Percentiles rank a stretch among this genome's conserved stretches.
Evolutionary conservation across 2,888 invertebrate species (phyloP).

Genomic region (Scaptomyza parva): DNA sequence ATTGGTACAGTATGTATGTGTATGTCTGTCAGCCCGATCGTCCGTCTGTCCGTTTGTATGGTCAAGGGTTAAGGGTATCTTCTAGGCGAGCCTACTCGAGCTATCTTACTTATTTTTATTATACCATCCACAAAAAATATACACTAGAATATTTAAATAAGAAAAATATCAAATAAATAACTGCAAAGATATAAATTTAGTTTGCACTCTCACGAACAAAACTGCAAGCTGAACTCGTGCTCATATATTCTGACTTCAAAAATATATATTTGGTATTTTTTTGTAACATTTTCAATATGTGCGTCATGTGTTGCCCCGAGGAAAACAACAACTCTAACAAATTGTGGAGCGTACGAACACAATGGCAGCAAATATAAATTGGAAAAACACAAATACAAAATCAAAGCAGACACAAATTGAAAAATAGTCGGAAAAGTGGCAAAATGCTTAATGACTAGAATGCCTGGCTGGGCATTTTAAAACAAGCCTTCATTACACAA

Average conservation of each 20-base stretch:
- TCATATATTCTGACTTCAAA: constrained; percentile 24
- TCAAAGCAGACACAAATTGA: constrained; percentile 62
- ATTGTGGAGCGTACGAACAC: constrained; percentile 33
- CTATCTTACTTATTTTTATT: background rate
- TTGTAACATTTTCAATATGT: constrained; percentile 37
- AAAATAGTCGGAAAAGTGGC: constrained; percentile 44
- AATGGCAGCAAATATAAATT: constrained; percentile 13
- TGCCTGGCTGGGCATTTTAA: constrained; percentile 54
- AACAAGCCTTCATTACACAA: constrained; percentile 58
- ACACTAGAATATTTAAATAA: no score
- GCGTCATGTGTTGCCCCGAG: constrained; percentile 21
- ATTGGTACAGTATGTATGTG: no score
- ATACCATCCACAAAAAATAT: background rate
- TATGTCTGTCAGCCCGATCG: no score
- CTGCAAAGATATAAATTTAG: background rate
- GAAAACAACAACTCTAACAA: constrained; percentile 29
- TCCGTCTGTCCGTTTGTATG: no score
- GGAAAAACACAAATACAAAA: constrained; percentile 33
- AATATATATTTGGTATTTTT: constrained; percentile 17
- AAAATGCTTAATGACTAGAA: constrained; percentile 42
- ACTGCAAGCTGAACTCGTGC: background rate
- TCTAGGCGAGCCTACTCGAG: no score
- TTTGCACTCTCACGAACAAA: background rate
- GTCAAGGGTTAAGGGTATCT: no score
- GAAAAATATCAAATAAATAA: no score